Conservation (phyloP, 2,888 invertebrate genomes). For the Sinotaia quadrata region DNA sequence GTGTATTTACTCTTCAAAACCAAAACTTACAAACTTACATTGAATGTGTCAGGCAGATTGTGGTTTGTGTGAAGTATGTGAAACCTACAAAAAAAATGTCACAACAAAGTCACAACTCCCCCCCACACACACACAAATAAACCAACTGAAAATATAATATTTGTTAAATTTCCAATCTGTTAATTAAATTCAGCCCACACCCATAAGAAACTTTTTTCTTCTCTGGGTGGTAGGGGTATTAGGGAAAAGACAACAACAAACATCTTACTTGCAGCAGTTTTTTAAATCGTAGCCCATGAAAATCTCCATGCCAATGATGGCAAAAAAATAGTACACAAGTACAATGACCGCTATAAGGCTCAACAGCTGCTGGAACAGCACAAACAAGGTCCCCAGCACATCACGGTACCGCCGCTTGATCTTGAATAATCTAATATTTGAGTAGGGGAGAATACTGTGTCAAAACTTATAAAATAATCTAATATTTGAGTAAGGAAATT, state of each 20-base stretch:
- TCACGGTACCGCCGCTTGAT: slow-evolving; percentile 86
- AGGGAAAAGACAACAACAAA: neutral
- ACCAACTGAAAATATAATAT: neutral
- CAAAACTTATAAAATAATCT: neutral
- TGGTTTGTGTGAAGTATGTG: too few relatives aligned
- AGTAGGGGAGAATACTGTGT: neutral
- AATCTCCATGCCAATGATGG: slow-evolving; percentile 90
- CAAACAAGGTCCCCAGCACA: slow-evolving; percentile 86
- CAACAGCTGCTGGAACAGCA: slow-evolving; percentile 86
- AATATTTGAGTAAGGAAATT: neutral
- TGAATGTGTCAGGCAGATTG: too few relatives aligned
- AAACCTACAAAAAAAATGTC: too few relatives aligned
- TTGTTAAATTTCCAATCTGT: neutral
- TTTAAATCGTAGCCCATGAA: slow-evolving; percentile 83
- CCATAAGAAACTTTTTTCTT: too few relatives aligned
- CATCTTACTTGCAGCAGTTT: slow-evolving; percentile 86
- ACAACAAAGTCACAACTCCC: neutral
- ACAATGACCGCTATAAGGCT: slow-evolving; percentile 86
- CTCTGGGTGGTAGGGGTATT: too few relatives aligned
- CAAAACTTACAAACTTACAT: too few relatives aligned
- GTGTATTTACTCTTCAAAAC: too few relatives aligned
- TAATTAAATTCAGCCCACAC: neutral
- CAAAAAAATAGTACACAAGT: slow-evolving; percentile 87
- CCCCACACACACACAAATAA: neutral
- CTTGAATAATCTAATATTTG: slow-evolving; percentile 79